Evolutionary conservation across 2,888 invertebrate genomes (phyloP).

Genomic region (Electrophaes corylata): DNA sequence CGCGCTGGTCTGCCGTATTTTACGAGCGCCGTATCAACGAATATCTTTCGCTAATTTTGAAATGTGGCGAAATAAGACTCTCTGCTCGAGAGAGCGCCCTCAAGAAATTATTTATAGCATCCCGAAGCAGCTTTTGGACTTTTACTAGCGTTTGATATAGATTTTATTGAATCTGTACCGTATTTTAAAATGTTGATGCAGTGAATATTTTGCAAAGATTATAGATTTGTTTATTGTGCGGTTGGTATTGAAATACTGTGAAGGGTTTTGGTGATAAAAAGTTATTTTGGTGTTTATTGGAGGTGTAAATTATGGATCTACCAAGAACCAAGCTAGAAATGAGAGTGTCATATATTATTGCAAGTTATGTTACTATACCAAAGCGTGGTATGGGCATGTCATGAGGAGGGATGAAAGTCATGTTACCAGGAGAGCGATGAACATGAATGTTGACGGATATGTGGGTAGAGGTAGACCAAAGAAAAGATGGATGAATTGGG

Average conservation of each 20-base stretch:
- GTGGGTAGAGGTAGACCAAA: too few relatives aligned
- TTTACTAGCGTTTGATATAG: conserved; percentile 40
- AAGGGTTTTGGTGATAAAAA: conserved; percentile 15
- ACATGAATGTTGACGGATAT: too few relatives aligned
- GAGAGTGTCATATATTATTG: too few relatives aligned
- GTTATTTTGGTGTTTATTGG: conserved; percentile 13
- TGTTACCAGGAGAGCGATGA: too few relatives aligned
- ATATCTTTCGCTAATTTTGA: conserved; percentile 61
- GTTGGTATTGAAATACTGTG: conserved; percentile 24
- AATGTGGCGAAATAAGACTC: conserved; percentile 61
- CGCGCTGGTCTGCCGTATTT: conserved; percentile 48
- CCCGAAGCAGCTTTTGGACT: conserved; percentile 34
- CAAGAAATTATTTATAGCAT: conserved; percentile 45
- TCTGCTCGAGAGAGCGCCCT: conserved; percentile 38
- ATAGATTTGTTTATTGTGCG: conserved; percentile 26
- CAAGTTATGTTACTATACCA: too few relatives aligned
- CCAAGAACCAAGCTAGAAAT: not conserved
- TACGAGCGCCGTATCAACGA: conserved; percentile 42
- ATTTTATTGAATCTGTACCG: conserved; percentile 35
- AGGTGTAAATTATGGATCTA: conserved; percentile 8
- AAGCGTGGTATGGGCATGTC: too few relatives aligned
- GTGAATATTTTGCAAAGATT: conserved; percentile 28
- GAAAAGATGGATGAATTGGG: too few relatives aligned
- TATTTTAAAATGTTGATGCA: conserved; percentile 22
- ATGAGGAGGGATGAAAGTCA: too few relatives aligned